Evolutionary conservation across 2,888 invertebrate genomes (phyloP).

Genomic region (Malachius bipustulatus): DNA sequence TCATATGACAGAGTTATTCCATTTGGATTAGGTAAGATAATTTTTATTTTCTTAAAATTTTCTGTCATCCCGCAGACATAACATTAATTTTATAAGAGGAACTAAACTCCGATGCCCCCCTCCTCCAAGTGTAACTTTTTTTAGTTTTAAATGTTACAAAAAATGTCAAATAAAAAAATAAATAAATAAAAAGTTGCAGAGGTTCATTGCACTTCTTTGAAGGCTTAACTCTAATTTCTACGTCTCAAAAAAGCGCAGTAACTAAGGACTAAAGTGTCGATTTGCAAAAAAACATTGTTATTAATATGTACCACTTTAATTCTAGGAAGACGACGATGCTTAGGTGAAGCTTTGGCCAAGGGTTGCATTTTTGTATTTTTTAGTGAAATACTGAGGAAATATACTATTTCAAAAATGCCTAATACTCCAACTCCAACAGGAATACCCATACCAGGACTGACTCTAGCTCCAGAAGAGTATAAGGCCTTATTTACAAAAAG

Average conservation of each 20-base stretch:
- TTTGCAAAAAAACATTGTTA: too few species aligned
- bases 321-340: constrained; percentile 50
- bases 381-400: constrained; percentile 46
- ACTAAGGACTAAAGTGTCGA: too few species aligned
- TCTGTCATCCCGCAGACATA: too few species aligned
- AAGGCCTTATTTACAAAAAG: not conserved
- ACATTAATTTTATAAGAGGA: too few species aligned
- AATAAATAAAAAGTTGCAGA: too few species aligned
- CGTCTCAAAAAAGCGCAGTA: too few species aligned
- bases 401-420: constrained; percentile 36
- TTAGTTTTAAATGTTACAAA: too few species aligned
- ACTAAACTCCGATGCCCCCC: not conserved
- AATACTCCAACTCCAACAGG: constrained; percentile 35
- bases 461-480: constrained; percentile 39
- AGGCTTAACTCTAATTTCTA: too few species aligned
- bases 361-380: constrained; percentile 51
- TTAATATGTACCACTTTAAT: constrained; percentile 18
- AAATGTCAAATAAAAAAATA: too few species aligned
- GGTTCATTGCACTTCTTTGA: too few species aligned
- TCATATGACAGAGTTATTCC: constrained; percentile 29
- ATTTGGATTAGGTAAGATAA: constrained; percentile 36
- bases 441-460: constrained; percentile 42
- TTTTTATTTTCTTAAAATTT: constrained; percentile 7
- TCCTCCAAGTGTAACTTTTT: not conserved
- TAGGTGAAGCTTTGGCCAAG: constrained; percentile 51